Evolutionary conservation across 2,113 vertebrate species (phyloP).

Genomic region (Plestiodon gilberti): DNA sequence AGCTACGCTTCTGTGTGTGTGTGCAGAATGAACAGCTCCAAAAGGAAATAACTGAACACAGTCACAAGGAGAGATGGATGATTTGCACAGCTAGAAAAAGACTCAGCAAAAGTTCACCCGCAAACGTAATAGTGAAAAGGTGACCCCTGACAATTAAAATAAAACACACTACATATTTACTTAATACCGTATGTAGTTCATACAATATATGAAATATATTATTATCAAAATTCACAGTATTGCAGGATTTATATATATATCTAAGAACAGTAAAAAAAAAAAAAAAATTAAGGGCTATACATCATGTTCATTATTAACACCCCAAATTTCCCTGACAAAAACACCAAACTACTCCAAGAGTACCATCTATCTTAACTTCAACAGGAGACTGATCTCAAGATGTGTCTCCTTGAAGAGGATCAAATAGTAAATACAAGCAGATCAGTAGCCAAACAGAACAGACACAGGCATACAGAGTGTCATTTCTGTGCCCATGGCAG

Average conservation of each 20-base stretch:
- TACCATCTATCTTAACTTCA: background rate
- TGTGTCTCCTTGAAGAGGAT: background rate
- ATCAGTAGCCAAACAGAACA: background rate
- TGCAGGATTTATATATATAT: background rate
- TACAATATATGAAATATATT: background rate
- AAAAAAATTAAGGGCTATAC: background rate
- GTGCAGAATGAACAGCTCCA: background rate
- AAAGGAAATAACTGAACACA: background rate
- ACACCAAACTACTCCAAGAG: background rate
- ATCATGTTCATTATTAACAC: background rate
- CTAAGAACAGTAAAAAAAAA: background rate
- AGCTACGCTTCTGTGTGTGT: too few species aligned
- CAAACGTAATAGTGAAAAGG: background rate
- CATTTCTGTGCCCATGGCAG: background rate
- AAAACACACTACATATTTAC: background rate
- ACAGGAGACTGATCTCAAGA: background rate
- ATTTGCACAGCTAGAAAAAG: background rate
- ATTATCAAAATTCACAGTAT: background rate
- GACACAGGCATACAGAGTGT: background rate
- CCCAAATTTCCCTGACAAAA: background rate
- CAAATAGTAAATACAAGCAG: background rate
- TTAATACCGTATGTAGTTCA: too few species aligned
- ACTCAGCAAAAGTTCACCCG: background rate
- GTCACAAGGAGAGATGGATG: background rate
- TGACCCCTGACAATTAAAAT: background rate